Evolutionary conservation across 2,113 vertebrate genomes (phyloP).

Genomic region (Neogobius melanostomus): DNA sequence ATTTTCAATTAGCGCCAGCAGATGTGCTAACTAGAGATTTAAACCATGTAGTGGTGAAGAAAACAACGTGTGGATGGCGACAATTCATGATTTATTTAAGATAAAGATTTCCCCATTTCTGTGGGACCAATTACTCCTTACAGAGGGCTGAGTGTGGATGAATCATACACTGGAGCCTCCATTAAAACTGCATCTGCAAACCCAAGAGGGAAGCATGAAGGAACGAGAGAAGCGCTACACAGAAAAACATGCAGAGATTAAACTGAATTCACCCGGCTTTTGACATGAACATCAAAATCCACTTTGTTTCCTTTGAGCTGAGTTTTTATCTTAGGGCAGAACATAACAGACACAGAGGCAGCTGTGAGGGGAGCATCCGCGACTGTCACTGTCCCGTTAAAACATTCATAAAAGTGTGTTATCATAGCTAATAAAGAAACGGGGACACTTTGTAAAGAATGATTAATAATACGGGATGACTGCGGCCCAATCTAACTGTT

Average conservation of each 20-base stretch:
- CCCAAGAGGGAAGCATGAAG: not conserved
- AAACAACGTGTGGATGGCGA: not conserved
- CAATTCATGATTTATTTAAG: conserved; percentile 38
- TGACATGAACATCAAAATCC: conserved; percentile 8
- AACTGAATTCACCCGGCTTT: conserved; percentile 6
- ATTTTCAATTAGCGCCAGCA: not conserved
- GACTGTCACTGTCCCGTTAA: not conserved
- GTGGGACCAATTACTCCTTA: conserved; percentile 45
- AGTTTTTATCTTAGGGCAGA: not conserved
- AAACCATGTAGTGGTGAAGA: not conserved
- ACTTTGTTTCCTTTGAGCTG: conserved; percentile 5
- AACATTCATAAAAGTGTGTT: not conserved
- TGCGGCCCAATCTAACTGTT: too few species aligned
- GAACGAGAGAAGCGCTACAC: not conserved
- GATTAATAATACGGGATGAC: too few species aligned
- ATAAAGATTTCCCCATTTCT: conserved; percentile 27
- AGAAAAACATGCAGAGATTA: conserved; percentile 5
- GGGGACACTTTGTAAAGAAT: too few species aligned
- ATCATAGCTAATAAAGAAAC: too few species aligned
- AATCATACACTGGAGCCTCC: conserved; percentile 14
- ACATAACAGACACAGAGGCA: not conserved
- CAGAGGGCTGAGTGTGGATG: conserved; percentile 9
- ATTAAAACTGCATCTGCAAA: conserved; percentile 12
- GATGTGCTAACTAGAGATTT: not conserved
- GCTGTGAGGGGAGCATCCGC: not conserved